A percentile compares a stretch with the other conserved stretches of the same genome.
These are phyloP conservation scores for Carcharodon carcharias DNA, from an alignment of 2,797 vertebrate species.

Conservation along the genomic window DNA sequence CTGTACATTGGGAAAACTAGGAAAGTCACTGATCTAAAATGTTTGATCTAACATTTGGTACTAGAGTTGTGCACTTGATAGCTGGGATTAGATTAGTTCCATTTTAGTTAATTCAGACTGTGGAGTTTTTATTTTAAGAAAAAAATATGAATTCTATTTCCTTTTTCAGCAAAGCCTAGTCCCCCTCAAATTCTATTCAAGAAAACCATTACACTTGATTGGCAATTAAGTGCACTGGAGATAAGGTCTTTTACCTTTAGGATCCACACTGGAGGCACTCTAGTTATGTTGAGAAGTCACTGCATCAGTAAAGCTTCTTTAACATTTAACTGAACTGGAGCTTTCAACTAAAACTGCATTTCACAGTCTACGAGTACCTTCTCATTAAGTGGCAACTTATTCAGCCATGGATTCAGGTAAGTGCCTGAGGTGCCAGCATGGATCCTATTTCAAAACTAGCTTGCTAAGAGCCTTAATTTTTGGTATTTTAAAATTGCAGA, in stretches of 20 bases:
- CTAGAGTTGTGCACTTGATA: not conserved
- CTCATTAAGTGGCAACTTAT: not conserved
- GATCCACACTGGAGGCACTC: not conserved
- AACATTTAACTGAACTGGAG: not conserved
- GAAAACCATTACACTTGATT: not conserved
- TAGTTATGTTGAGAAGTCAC: not conserved
- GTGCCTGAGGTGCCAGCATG: constrained; percentile 8
- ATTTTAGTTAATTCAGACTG: not conserved
- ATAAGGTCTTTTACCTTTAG: not conserved
- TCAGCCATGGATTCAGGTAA: constrained; percentile 11
- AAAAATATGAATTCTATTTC: not conserved
- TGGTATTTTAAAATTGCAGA: not conserved
- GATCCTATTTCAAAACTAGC: not conserved
- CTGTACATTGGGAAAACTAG: not conserved
- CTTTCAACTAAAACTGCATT: not conserved
- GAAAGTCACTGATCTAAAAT: not conserved
- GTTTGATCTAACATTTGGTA: not conserved
- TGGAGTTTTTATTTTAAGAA: not conserved
- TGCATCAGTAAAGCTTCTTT: not conserved
- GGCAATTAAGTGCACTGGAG: not conserved
- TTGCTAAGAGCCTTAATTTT: not conserved
- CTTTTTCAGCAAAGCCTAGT: not conserved
- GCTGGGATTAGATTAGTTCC: not conserved
- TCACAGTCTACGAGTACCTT: not conserved
- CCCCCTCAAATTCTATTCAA: not conserved